Evolutionary conservation across 2,888 invertebrate species (phyloP).

Genomic region (Tachina lurida): DNA sequence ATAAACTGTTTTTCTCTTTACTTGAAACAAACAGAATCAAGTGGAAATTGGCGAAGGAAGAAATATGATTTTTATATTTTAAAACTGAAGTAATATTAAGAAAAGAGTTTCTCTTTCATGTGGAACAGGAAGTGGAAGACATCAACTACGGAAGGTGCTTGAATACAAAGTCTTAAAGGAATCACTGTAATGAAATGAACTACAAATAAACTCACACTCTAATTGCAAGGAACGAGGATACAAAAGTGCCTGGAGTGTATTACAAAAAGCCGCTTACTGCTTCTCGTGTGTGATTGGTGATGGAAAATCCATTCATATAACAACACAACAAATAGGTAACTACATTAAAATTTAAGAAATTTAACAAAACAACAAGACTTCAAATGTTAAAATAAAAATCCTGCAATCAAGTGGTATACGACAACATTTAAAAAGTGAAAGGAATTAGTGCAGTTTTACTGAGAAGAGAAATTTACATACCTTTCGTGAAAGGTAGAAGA

Average conservation of each 20-base stretch:
- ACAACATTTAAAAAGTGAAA: constrained; percentile 14
- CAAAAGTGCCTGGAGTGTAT: neutral
- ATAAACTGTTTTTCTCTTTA: neutral
- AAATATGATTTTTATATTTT: constrained; percentile 18
- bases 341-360: neutral
- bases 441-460: constrained; percentile 24
- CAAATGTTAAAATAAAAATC: neutral
- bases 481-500: constrained; percentile 16
- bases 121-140: neutral
- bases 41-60: neutral
- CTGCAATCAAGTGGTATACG: neutral
- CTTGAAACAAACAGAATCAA: constrained; percentile 7
- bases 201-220: neutral
- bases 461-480: constrained; percentile 44
- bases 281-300: neutral
- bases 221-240: neutral
- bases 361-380: neutral
- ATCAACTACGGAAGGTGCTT: neutral
- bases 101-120: neutral
- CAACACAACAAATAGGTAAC: neutral
- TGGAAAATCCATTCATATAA: neutral
- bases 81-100: neutral
- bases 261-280: neutral
- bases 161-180: neutral
- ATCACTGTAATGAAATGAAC: neutral